Base-by-base conservation (phyloP, 2,888 invertebrate genomes). In the Cynaeus angustus region DNA sequence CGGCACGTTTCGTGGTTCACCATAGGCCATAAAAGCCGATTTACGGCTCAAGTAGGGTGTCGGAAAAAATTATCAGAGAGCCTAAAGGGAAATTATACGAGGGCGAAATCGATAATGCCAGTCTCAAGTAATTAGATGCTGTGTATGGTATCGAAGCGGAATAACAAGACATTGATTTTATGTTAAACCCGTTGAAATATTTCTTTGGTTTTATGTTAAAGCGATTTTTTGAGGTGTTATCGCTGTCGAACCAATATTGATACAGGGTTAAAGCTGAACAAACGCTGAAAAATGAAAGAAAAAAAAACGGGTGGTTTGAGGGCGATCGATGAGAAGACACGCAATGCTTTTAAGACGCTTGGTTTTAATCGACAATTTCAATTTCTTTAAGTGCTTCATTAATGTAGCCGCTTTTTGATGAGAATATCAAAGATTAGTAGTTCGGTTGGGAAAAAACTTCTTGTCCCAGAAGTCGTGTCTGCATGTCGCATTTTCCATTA, bases 1-100 rank as follows among this genome's bases (percentile, higher is more conserved):
- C 46, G 28, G 43, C 65, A 38, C 50, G 62, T 62, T 59, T 62
- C 52, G 62, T 50, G 59, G 56, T 41, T 55, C 56, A 43, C 56
- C 56, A 59, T n/a, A 12, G 52, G 53, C 65, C 46, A 52, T 65
- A 65, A 65, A 65, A 53, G 53, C 53, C 65, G 65, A 65, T 65
- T 65, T 65, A 65, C 53, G 10, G 52, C 62, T 16, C 16, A 26
- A 26, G 30, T 28, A 12, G 30, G 61, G 33, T 33, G 45, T 28
- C n/a, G 41, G 33, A 55, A 65, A 65, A 65, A 65, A 55, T 65
- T 48, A 65, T 65, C 65, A 45, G 33, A 38, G 21, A 5, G 53
- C 46, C 65, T 45, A 21, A 65, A 55, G 55, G 65, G 65, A 65
- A 64, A 64, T 64, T 64, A 64, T 53, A n/a, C 10, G 37, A 28